Evolutionary conservation across 2,888 invertebrate genomes (phyloP), one percentile per base, ranked within the genome.

Genomic region (Protula sp.): DNA sequence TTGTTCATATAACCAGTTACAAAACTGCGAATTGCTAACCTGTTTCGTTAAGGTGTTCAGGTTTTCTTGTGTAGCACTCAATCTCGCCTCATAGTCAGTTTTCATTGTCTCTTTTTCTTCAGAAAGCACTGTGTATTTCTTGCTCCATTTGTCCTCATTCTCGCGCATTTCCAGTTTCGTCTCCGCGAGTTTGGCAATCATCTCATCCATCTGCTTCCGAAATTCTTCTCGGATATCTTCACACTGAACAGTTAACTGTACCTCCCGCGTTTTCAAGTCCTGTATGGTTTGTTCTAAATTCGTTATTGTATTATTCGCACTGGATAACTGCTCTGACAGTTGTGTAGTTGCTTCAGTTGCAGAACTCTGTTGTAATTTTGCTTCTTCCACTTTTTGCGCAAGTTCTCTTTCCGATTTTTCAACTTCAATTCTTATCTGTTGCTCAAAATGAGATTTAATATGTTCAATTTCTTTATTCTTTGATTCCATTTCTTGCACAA

Each of bases 91-190:
- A 38, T 38, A 38, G 45, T 38, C 19, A 14, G 55, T 4, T 4
- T 9, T 22, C 9, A 9, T 19, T 28, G 55, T 50, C 54, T 72
- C 69, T 55, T 72, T 71, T 38, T n/a, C n/a, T n/a, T n/a, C n/a
- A n/a, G n/a, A n/a, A n/a, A n/a, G n/a, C n/a, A n/a, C n/a, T n/a
- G n/a, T n/a, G n/a, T n/a, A n/a, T n/a, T n/a, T n/a, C n/a, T n/a
- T n/a, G n/a, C n/a, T n/a, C n/a, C n/a, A n/a, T n/a, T n/a, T n/a
- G n/a, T n/a, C n/a, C n/a, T n/a, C n/a, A n/a, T n/a, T n/a, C n/a
- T n/a, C n/a, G n/a, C n/a, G n/a, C n/a, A n/a, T n/a, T n/a, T n/a
- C n/a, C n/a, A n/a, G n/a, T n/a, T n/a, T 26, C 60, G 28, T 31
- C 19, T 48, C 57, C 51, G 22, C 52, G 2, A 29, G 26, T 26